Base-by-base conservation (phyloP, 2,797 vertebrate genomes). In the Phoeniculus purpureus region DNA sequence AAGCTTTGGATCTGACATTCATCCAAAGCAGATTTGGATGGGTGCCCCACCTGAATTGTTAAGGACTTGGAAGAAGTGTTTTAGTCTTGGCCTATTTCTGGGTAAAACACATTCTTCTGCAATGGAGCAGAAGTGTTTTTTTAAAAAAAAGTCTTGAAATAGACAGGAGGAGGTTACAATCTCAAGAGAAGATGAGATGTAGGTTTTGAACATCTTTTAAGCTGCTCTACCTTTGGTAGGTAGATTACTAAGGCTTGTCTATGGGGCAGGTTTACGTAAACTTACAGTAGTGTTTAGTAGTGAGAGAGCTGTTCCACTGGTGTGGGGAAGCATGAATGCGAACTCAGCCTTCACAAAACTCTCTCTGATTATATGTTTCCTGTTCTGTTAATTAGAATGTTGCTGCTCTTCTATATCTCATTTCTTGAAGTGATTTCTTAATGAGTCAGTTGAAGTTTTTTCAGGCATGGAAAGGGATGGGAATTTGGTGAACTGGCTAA, bases 11-110 rank as follows among this genome's bases (percentile, higher is more conserved):
- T 82, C 92, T 95, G 94, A 91, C 73, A 85, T 84, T 66, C 76
- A 87, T 94, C 92, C 93, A 96, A 78, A 91, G 85, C 56, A 83
- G 84, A 95, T 90, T 96, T 94, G 93, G 92, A 94, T 89, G 85
- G n/a, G 54, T 0, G 89, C 94, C 93, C 84, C 92, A 94, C 92
- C 93, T 94, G 94, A 92, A 93, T 85, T 94, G 89, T 94, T 93
- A 85, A 78, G 67, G 73, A 56, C 80, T 96, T 92, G 93, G 92
- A 94, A 85, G 76, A 90, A 78, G 47, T 17, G n/a, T 85, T 93
- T 60, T 51, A 66, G 70, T 91, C 64, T 91, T 93, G 83, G 86
- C 72, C 86, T 92, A 90, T 85, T 92, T 91, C 83, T 95, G 58
- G 34, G 76, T 92, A 81, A 87, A 87, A 89, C 48, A 32, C 50